Evolutionary conservation across 1,140 invertebrate species (phyloP).

Genomic region (Galleria mellonella): DNA sequence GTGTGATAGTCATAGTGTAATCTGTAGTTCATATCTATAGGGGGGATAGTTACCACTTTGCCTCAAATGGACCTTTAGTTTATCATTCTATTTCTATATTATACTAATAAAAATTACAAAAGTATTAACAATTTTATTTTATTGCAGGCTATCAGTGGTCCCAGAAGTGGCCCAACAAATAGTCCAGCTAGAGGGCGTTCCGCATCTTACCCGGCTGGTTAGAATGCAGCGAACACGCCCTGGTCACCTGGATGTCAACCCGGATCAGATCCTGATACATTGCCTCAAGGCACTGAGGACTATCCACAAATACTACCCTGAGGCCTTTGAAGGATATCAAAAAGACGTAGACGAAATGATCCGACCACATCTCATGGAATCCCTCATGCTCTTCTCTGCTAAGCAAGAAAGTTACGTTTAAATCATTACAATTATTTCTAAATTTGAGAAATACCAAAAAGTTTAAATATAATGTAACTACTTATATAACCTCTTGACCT

Average conservation of each 20-base stretch:
- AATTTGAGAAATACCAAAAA: background rate
- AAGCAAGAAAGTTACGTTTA: constrained; percentile 71
- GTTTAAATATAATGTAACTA: too few species aligned
- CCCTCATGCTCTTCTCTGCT: constrained; percentile 73
- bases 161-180: constrained; percentile 83
- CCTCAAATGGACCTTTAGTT: too few species aligned
- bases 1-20: too few species aligned
- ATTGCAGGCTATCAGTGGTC: constrained; percentile 81
- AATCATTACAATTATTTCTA: background rate
- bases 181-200: constrained; percentile 84
- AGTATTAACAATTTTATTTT: too few species aligned
- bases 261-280: constrained; percentile 66
- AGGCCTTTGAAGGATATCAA: constrained; percentile 68
- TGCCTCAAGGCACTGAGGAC: constrained; percentile 74
- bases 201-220: constrained; percentile 83
- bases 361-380: constrained; percentile 84
- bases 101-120: too few species aligned
- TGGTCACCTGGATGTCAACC: constrained; percentile 45
- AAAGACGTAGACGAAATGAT: constrained; percentile 83
- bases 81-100: too few species aligned
- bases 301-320: constrained; percentile 70
- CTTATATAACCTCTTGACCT: too few species aligned
- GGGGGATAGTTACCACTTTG: too few species aligned
- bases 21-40: too few species aligned
- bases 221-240: constrained; percentile 75